These are phyloP conservation scores for Lithophane semibrunnea DNA, from an alignment of 2,888 invertebrate species.

Conservation along the genomic window DNA sequence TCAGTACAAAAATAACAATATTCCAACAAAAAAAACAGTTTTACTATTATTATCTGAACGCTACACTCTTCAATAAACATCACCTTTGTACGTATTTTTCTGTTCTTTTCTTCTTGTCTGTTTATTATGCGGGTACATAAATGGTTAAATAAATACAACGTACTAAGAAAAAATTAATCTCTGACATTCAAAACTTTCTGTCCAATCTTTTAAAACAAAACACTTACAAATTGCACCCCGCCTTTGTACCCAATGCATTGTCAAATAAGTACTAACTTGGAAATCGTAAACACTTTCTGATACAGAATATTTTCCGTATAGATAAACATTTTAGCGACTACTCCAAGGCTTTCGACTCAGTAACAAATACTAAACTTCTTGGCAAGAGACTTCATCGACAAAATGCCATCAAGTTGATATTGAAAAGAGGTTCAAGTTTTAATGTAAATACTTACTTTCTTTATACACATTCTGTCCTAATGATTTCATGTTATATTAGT, in stretches of 20 bases:
- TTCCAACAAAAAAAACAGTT: not conserved
- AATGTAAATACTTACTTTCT: constrained; percentile 20
- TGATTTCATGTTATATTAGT: constrained; percentile 33
- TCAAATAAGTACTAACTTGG: constrained; percentile 49
- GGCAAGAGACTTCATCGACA: constrained; percentile 45
- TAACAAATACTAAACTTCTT: constrained; percentile 54
- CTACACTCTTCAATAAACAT: no score
- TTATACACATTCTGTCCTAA: constrained; percentile 31
- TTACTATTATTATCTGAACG: not conserved
- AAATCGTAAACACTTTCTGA: constrained; percentile 51
- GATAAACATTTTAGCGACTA: constrained; percentile 47
- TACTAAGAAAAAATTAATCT: not conserved
- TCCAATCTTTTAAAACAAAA: constrained; percentile 29
- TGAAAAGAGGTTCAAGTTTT: constrained; percentile 37
- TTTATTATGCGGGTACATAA: no score
- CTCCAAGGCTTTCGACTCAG: constrained; percentile 38
- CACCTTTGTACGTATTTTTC: no score
- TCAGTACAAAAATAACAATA: not conserved
- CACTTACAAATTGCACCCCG: constrained; percentile 36
- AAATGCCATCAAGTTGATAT: constrained; percentile 45
- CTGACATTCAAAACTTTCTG: constrained; percentile 13
- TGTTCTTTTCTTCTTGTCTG: no score
- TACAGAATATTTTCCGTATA: constrained; percentile 43
- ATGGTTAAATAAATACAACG: not conserved
- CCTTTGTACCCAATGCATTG: constrained; percentile 35